Conservation (phyloP, 2,113 vertebrate species). For the Todiramphus chloris region DNA sequence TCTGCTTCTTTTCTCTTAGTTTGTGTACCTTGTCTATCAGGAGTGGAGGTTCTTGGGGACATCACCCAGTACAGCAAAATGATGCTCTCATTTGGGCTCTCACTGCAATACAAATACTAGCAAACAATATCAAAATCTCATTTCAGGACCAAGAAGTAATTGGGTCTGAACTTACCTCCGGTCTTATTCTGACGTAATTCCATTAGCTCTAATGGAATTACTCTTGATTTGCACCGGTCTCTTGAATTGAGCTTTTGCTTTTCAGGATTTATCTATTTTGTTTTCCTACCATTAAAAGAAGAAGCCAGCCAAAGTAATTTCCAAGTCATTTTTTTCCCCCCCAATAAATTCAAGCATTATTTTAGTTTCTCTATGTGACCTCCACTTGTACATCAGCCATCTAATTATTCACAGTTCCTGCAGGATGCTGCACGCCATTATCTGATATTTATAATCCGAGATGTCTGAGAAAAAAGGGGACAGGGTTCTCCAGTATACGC, state of each 20-base stretch:
- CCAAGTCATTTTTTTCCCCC: not conserved
- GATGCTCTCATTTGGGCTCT: not conserved
- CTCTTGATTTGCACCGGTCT: constrained; percentile 22
- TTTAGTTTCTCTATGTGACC: constrained; percentile 54
- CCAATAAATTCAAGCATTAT: constrained; percentile 36
- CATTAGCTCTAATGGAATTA: constrained; percentile 59
- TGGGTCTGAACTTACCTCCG: constrained; percentile 48
- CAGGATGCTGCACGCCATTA: constrained; percentile 49
- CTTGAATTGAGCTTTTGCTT: constrained; percentile 40
- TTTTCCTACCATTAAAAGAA: constrained; percentile 20
- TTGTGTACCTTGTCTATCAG: not conserved
- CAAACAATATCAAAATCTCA: constrained; percentile 47
- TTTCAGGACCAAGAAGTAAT: constrained; percentile 37
- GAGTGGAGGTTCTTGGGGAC: not conserved
- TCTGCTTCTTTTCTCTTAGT: not conserved
- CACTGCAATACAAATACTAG: not conserved
- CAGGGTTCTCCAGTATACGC: not conserved
- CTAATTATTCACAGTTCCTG: constrained; percentile 51
- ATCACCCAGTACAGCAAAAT: not conserved
- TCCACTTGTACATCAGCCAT: constrained; percentile 45
- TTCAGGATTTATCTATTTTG: constrained; percentile 55
- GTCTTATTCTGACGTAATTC: constrained; percentile 30
- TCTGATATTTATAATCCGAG: constrained; percentile 46
- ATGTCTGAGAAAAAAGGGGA: constrained; percentile 29
- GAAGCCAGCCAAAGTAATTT: not conserved